Percentiles rank a stretch among this genome's conserved stretches.
phyloP scores from a whole-genome alignment of 1,140 invertebrate genomes.

The Centruroides sculpturatus region DNA sequence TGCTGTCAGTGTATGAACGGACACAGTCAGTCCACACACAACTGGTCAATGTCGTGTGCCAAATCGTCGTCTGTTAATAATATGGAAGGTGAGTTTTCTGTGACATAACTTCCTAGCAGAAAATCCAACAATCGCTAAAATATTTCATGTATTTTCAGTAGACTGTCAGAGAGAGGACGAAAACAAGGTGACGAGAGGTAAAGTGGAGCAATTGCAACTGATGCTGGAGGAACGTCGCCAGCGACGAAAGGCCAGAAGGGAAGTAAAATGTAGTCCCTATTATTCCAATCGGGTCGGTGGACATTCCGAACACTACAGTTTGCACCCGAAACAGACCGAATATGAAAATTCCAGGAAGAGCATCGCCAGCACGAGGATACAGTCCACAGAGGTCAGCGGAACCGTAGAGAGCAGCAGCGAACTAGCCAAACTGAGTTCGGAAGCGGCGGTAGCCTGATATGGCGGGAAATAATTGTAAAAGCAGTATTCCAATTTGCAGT shows the following conservation, averaged over 20 bases:
- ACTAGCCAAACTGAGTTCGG: conserved; percentile 2
- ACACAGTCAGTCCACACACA: not conserved
- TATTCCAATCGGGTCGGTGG: conserved; percentile 20
- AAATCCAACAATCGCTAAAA: too few species aligned
- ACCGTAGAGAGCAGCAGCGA: not conserved
- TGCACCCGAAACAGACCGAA: not conserved
- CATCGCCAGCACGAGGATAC: not conserved
- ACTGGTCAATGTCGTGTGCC: not conserved
- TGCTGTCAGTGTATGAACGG: conserved; percentile 21
- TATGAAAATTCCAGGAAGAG: not conserved
- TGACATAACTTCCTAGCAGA: not conserved
- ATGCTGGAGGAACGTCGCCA: conserved; percentile 78
- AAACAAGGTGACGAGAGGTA: conserved; percentile 64
- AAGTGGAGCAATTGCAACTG: conserved; percentile 64
- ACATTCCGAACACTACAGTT: not conserved
- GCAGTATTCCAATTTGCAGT: too few species aligned
- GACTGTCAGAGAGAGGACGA: conserved; percentile 31
- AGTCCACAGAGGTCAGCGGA: not conserved
- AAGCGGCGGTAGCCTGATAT: conserved; percentile 10
- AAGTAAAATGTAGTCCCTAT: conserved; percentile 53
- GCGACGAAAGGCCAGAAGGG: conserved; percentile 57
- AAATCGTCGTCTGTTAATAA: not conserved
- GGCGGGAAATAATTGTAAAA: too few species aligned
- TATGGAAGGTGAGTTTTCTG: not conserved
- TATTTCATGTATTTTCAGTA: conserved; percentile 8